A percentile compares a stretch with the other conserved stretches of the same genome.
phyloP scores from a whole-genome alignment of 2,888 invertebrate species.

The Eupeodes luniger region DNA sequence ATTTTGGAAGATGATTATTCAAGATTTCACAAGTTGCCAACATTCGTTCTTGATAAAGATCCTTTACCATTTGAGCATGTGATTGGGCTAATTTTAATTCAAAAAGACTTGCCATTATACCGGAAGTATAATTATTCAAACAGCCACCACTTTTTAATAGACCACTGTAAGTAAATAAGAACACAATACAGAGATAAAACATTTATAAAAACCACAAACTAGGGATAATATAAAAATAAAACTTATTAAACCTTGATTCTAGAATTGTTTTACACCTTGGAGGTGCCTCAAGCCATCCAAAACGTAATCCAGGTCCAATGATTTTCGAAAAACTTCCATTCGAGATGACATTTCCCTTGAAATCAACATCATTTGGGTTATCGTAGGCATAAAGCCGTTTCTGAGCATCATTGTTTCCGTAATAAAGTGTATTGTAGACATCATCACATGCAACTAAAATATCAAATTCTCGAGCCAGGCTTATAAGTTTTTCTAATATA shows the following conservation, averaged over 20 bases:
- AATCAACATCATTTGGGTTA: conserved; percentile 81
- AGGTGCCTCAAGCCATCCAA: conserved; percentile 88
- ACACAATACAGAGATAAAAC: too few species aligned
- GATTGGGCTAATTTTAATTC: conserved; percentile 85
- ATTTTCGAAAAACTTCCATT: conserved; percentile 88
- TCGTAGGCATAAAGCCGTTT: conserved; percentile 86
- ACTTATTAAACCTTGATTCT: conserved; percentile 78
- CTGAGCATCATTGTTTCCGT: conserved; percentile 83
- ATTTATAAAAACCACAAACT: too few species aligned
- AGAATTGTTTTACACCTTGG: conserved; percentile 83
- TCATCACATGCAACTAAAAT: conserved; percentile 86
- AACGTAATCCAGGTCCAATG: conserved; percentile 87
- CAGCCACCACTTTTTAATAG: conserved; percentile 86
- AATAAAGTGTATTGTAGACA: conserved; percentile 87
- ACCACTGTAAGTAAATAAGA: conserved; percentile 82
- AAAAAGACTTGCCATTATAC: conserved; percentile 85
- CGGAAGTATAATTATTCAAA: conserved; percentile 86
- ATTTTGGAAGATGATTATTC: conserved; percentile 83
- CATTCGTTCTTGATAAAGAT: conserved; percentile 84
- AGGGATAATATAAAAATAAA: background rate
- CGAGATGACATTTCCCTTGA: conserved; percentile 86
- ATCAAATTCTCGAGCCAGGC: conserved; percentile 84
- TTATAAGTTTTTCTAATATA: conserved; percentile 83
- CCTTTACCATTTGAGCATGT: conserved; percentile 83
- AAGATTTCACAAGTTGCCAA: conserved; percentile 83